Evolutionary conservation across 2,797 vertebrate genomes (phyloP).

Genomic region (Loris lydekkerianus): DNA sequence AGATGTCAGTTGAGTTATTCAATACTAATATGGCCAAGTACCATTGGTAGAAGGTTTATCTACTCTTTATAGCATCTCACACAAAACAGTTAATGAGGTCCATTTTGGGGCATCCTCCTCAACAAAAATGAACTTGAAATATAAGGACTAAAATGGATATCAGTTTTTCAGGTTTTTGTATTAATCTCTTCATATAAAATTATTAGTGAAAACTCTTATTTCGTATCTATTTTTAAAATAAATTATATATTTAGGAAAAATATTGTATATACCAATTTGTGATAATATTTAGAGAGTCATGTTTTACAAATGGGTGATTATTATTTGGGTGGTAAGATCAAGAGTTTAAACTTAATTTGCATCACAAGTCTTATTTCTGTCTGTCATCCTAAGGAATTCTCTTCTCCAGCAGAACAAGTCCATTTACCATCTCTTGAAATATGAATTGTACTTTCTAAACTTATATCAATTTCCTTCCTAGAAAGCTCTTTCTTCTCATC

Average conservation of each 20-base stretch:
- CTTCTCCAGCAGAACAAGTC: not conserved
- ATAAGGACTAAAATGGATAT: not conserved
- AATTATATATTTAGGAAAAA: not conserved
- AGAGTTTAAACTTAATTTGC: not conserved
- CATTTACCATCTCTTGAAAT: not conserved
- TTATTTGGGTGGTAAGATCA: not conserved
- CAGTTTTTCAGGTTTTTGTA: not conserved
- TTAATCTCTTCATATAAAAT: not conserved
- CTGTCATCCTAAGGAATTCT: not conserved
- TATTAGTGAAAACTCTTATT: not conserved
- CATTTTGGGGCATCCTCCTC: not conserved
- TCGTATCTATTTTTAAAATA: not conserved
- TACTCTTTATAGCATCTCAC: not conserved
- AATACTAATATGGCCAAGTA: not conserved
- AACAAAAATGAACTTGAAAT: constrained; percentile 15
- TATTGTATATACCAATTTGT: not conserved
- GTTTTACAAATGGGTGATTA: constrained; percentile 15
- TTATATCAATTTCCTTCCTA: not conserved
- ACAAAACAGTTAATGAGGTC: not conserved
- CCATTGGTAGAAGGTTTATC: not conserved
- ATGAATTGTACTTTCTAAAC: not conserved
- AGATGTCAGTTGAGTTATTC: not conserved
- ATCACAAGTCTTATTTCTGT: not conserved
- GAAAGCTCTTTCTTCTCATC: not conserved
- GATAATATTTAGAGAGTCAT: not conserved